Evolutionary conservation across 2,888 invertebrate species (phyloP).

Genomic region (Rotaria socialis): DNA sequence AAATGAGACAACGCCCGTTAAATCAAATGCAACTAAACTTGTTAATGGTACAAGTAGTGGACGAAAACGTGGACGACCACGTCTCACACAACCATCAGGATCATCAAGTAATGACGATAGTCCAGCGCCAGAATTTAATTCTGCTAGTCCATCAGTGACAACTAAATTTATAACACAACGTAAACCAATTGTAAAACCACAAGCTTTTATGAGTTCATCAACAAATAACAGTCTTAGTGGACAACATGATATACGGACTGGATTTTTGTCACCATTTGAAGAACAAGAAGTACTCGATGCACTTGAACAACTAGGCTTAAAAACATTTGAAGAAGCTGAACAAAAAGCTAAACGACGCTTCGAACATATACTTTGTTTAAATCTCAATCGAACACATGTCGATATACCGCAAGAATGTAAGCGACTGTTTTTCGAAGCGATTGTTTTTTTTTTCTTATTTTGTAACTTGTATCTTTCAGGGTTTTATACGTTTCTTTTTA

Average conservation of each 20-base stretch:
- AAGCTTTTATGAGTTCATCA: background rate
- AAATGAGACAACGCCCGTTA: background rate
- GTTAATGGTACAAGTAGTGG: background rate
- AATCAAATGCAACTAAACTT: no score
- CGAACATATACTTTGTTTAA: conserved; percentile 33
- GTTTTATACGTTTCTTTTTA: background rate
- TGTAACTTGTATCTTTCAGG: background rate
- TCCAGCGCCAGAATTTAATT: background rate
- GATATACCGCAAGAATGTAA: conserved; percentile 10
- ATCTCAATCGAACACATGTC: conserved; percentile 19
- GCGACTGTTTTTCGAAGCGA: background rate
- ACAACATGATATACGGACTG: background rate
- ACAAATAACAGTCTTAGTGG: background rate
- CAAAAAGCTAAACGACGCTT: background rate
- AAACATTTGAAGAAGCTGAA: conserved; percentile 25
- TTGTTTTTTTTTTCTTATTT: no score
- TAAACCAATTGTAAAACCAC: background rate
- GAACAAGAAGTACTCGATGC: conserved; percentile 19
- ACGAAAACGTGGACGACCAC: background rate
- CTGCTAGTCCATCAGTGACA: background rate
- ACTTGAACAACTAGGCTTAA: background rate
- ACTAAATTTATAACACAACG: background rate
- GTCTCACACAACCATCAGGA: background rate
- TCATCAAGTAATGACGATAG: background rate
- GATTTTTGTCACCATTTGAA: conserved; percentile 26